These are phyloP conservation scores for Antechinus stuartii DNA, from an alignment of 2,113 vertebrate species.

Conservation along the genomic window DNA sequence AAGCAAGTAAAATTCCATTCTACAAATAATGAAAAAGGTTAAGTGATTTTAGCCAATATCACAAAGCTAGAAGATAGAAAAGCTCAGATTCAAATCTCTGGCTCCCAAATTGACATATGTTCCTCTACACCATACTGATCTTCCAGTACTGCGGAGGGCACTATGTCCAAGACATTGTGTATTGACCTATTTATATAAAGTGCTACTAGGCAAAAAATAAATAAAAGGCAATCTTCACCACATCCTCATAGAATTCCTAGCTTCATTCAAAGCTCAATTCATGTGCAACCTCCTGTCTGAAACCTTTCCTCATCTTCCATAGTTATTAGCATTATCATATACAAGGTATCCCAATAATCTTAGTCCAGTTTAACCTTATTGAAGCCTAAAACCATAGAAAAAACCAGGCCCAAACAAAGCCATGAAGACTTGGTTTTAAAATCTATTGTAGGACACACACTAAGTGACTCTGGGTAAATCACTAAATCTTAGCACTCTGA, in stretches of 20 bases:
- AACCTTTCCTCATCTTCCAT: background rate
- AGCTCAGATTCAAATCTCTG: background rate
- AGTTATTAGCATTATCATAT: background rate
- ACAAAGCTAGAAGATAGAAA: background rate
- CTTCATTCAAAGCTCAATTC: background rate
- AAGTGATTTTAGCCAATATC: background rate
- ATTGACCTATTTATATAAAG: background rate
- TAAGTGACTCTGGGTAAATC: background rate
- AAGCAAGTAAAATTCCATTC: conserved; percentile 4
- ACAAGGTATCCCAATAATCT: background rate
- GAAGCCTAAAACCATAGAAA: background rate
- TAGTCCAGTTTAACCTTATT: background rate
- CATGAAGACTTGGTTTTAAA: background rate
- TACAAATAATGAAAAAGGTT: background rate
- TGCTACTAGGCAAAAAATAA: background rate
- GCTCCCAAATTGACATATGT: background rate
- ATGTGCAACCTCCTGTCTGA: background rate
- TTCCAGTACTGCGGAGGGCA: background rate
- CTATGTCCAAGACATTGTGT: background rate
- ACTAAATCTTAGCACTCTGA: background rate
- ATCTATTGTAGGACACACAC: background rate
- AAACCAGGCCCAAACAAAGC: background rate
- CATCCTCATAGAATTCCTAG: background rate
- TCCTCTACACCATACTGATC: background rate
- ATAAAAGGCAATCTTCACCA: background rate